Conservation (phyloP, 2,888 invertebrate genomes). For the Acanthosepion esculentum region DNA sequence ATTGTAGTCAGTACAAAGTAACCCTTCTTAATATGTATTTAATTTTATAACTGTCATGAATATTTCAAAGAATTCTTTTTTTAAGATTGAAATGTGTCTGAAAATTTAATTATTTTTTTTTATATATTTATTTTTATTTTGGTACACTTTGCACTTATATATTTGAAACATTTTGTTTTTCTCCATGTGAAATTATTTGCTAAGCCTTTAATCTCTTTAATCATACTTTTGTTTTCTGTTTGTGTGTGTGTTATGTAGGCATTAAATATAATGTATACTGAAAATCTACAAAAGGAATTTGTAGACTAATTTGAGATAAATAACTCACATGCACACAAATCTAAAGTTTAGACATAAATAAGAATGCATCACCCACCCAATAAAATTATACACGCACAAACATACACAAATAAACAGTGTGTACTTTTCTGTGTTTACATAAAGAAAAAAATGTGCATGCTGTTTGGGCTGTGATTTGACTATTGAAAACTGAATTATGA, state of each 20-base stretch:
- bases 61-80: background rate
- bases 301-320: background rate
- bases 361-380: background rate
- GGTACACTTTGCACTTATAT: background rate
- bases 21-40: too few species aligned
- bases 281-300: background rate
- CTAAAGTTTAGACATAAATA: background rate
- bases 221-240: background rate
- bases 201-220: background rate
- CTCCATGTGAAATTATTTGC: background rate
- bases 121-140: background rate
- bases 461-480: background rate
- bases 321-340: background rate
- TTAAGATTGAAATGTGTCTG: background rate
- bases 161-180: background rate
- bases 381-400: background rate
- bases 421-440: background rate
- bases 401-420: background rate
- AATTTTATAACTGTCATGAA: background rate
- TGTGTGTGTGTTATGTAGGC: background rate
- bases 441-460: background rate
- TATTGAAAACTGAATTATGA: background rate
- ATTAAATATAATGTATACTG: background rate
- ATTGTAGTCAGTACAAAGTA: too few species aligned
- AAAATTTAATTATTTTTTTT: background rate